Conservation (phyloP, 1,140 invertebrate species). For the Leucophenga varia region DNA sequence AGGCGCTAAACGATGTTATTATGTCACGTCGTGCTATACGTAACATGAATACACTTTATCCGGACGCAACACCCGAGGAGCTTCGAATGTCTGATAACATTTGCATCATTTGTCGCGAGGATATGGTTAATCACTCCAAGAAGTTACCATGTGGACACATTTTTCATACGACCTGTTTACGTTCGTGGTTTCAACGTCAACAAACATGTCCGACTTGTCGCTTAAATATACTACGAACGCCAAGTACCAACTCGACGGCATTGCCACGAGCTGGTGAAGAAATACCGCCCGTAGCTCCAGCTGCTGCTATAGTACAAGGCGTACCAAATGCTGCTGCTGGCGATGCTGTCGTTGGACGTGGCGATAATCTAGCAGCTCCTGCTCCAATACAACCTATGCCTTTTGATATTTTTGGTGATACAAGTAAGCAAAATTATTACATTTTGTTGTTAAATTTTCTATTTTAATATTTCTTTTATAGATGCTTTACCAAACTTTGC, state of each 20-base stretch:
- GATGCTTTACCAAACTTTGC: conserved; percentile 21
- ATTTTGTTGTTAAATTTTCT: conserved; percentile 2
- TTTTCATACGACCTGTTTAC: conserved; percentile 96
- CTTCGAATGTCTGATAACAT: conserved; percentile 94
- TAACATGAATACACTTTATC: conserved; percentile 98
- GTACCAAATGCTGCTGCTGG: conserved; percentile 25
- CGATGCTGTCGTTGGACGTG: not conserved
- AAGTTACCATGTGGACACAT: conserved; percentile 99
- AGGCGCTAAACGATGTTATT: conserved; percentile 96
- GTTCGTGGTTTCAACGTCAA: conserved; percentile 99
- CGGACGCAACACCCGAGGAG: conserved; percentile 93
- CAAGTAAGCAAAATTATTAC: no score
- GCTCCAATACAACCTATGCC: conserved; percentile 21
- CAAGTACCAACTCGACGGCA: conserved; percentile 55
- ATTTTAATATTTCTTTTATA: not conserved
- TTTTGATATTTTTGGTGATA: conserved; percentile 28
- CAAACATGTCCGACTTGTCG: conserved; percentile 99
- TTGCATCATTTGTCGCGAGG: conserved; percentile 91
- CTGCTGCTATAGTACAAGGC: conserved; percentile 15
- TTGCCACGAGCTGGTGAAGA: conserved; percentile 56
- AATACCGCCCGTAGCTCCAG: conserved; percentile 26
- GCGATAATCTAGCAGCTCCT: conserved; percentile 3
- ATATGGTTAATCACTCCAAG: conserved; percentile 78
- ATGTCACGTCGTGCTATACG: conserved; percentile 94
- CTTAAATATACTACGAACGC: conserved; percentile 86